Evolutionary conservation across 2,113 vertebrate genomes (phyloP).

Genomic region (Siphamia tubifer): DNA sequence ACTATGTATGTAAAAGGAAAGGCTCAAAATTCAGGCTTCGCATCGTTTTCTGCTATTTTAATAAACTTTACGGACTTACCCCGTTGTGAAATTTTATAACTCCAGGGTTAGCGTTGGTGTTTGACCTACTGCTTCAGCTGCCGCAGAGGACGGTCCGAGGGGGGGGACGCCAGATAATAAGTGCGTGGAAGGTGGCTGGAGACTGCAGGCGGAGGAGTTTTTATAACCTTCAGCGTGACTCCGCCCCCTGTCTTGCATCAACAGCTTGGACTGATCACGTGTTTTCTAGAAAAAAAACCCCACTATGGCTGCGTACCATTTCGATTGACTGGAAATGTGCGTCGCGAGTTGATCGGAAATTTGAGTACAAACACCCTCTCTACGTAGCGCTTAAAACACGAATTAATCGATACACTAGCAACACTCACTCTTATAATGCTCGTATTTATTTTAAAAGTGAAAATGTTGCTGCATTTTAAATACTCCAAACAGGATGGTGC

Average conservation of each 20-base stretch:
- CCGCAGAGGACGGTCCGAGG: constrained; percentile 67
- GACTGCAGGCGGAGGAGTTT: not conserved
- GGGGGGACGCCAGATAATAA: constrained; percentile 12
- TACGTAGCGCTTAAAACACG: accelerated
- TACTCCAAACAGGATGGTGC: accelerated
- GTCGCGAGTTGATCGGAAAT: not conserved
- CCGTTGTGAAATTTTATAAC: constrained; percentile 76
- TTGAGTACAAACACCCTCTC: not conserved
- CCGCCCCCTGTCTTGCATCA: constrained; percentile 48
- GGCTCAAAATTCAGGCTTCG: too few relatives aligned
- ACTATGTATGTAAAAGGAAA: not conserved
- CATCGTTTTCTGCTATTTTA: accelerated
- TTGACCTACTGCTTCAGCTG: constrained; percentile 75
- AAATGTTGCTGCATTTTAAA: not conserved
- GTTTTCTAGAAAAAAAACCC: constrained; percentile 56
- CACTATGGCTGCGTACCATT: constrained; percentile 18
- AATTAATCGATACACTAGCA: accelerated
- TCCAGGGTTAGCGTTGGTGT: constrained; percentile 80
- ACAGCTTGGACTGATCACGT: constrained; percentile 34
- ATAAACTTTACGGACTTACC: constrained; percentile 54
- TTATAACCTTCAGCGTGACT: constrained; percentile 71
- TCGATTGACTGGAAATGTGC: not conserved
- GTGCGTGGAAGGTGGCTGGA: constrained; percentile 62
- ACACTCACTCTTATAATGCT: accelerated
- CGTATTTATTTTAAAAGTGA: not conserved